Conservation (phyloP, 2,888 invertebrate genomes). For the Drosophila infuscata region DNA sequence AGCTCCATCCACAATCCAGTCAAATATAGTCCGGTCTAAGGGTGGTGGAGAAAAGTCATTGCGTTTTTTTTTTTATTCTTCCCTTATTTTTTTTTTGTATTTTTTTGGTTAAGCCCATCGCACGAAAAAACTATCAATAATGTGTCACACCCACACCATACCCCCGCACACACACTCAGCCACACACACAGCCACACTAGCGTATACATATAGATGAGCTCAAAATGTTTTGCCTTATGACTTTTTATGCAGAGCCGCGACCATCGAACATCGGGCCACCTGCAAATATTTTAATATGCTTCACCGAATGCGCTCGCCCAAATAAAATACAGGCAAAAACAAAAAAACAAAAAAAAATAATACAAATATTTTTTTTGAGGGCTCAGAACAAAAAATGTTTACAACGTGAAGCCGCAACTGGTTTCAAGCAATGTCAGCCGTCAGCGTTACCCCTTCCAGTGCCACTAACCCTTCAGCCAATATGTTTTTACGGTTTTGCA, state of each 20-base stretch:
- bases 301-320: slow-evolving; percentile 43
- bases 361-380: neutral
- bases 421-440: slow-evolving; percentile 7
- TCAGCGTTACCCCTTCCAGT: rapidly evolving
- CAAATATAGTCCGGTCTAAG: neutral
- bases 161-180: neutral
- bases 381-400: slow-evolving; percentile 17
- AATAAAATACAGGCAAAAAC: slow-evolving; percentile 11
- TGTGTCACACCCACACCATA: slow-evolving; percentile 58
- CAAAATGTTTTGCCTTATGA: slow-evolving; percentile 79
- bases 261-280: slow-evolving; percentile 43
- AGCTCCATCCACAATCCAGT: neutral
- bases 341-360: slow-evolving; percentile 19
- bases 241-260: slow-evolving; percentile 69
- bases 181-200: slow-evolving; percentile 14
- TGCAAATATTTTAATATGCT: slow-evolving; percentile 80
- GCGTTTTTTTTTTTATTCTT: slow-evolving; percentile 29
- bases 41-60: slow-evolving; percentile 54
- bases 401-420: slow-evolving; percentile 15
- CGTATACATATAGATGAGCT: slow-evolving; percentile 34
- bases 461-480: slow-evolving; percentile 9
- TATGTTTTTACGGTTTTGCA: slow-evolving; percentile 39
- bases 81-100: slow-evolving; percentile 18
- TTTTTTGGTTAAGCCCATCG: slow-evolving; percentile 62
- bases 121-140: slow-evolving; percentile 74